Evolutionary conservation across 2,113 vertebrate species (phyloP), one percentile per base, ranked within the genome.

Genomic region (Eonycteris spelaea): DNA sequence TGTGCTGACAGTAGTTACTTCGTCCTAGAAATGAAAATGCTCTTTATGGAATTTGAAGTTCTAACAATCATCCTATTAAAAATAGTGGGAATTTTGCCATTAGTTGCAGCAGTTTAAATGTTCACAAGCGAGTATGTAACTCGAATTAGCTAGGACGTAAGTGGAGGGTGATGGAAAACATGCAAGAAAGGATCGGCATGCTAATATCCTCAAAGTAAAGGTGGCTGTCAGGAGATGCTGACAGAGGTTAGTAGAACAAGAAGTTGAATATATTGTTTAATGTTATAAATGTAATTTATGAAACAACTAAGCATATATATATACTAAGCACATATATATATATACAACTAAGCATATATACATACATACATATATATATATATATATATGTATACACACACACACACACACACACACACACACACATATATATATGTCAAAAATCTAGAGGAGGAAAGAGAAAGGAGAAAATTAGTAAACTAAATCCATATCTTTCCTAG

Each of bases 11-110:
- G 40, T 75, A 33, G 79, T 74, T 67, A 79, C 11, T 18, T 73
- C 15, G 22, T 73, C n/a, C 15, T 61, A 0, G 45, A 75, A 57
- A 35, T 83, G 55, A 91, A 94, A 91, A 87, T 71, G 7, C 26
- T 87, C 12, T 70, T 78, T 77, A 73, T 43, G 88, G 61, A 77
- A 91, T 96, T 91, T 94, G 57, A 94, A 15, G 51, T n/a, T 91
- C 84, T 79, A 51, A 43, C 10, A 55, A 77, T 82, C 19, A 90
- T 86, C 38, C 7, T 65, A n/a, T 45, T 78, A 55, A 80, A 85
- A 83, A 55, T n/a, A n/a, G 28, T 91, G 51, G 12, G 75, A 86
- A 82, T 82, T 26, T 70, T 19, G 1, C 68, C 28, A 45, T 86
- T 70, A 26, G 7, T 40, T 75, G 30, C 12, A 68, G 40, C 8